Evolutionary conservation across 2,888 invertebrate species (phyloP).

Genomic region (Torymus aiolomorphi): DNA sequence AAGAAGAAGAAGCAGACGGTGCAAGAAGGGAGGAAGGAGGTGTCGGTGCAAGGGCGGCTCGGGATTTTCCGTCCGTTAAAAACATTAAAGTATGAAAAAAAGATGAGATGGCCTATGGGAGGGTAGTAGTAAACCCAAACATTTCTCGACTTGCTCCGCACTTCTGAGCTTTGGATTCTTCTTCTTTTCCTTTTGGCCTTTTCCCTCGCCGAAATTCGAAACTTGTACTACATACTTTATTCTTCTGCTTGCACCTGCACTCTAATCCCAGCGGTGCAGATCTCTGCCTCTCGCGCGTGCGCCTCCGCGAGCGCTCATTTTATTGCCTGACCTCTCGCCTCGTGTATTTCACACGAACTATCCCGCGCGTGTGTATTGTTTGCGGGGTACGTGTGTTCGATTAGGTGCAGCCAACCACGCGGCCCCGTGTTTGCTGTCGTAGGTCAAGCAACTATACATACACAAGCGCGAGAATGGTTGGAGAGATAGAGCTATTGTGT

Average conservation of each 20-base stretch:
- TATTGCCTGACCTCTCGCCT: constrained; percentile 20
- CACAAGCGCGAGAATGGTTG: too few species aligned
- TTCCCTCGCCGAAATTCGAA: constrained; percentile 22
- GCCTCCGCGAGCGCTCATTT: constrained; percentile 11
- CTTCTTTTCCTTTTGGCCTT: constrained; percentile 2
- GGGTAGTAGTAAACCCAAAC: not conserved
- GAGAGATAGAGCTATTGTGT: too few species aligned
- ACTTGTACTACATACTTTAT: constrained; percentile 41
- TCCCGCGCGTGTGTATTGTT: too few species aligned
- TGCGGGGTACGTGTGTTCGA: too few species aligned
- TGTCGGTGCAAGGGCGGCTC: not conserved
- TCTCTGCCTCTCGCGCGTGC: too few species aligned
- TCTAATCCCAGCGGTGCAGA: constrained; percentile 34
- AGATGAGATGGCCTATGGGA: constrained; percentile 2
- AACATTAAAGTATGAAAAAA: constrained; percentile 38
- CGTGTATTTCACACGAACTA: constrained; percentile 24
- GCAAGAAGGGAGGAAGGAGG: not conserved
- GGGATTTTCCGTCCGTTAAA: constrained; percentile 15
- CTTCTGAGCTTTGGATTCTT: constrained; percentile 12
- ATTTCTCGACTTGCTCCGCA: not conserved
- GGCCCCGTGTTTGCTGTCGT: too few species aligned
- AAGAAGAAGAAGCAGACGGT: not conserved
- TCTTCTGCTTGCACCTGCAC: constrained; percentile 3
- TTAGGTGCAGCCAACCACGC: too few species aligned
- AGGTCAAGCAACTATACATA: too few species aligned